Percentiles rank a stretch among this genome's conserved stretches.
These are phyloP conservation scores for Apis laboriosa DNA, from an alignment of 1,140 invertebrate genomes.

Conservation along the genomic window DNA sequence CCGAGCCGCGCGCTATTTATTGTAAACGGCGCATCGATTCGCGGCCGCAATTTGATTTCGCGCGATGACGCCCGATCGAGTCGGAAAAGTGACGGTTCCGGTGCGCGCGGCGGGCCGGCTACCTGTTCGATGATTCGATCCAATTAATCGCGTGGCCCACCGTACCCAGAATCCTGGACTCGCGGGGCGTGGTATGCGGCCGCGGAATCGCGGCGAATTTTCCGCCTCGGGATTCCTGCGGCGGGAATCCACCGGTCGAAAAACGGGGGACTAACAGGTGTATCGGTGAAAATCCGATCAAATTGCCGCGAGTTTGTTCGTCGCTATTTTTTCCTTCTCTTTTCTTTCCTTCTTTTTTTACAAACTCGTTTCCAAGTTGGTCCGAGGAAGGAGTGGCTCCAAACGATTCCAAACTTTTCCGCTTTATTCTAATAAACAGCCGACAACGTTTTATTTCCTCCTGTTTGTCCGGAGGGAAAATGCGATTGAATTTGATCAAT, in stretches of 20 bases:
- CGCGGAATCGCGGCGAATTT: background rate
- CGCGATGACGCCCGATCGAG: slow-evolving; percentile 20
- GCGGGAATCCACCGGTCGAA: background rate
- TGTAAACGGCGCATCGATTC: slow-evolving; percentile 24
- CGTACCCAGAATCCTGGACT: background rate
- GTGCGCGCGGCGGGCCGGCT: background rate
- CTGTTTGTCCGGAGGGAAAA: too few species aligned
- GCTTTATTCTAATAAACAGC: too few species aligned
- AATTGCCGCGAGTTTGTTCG: background rate
- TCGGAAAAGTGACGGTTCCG: slow-evolving; percentile 17
- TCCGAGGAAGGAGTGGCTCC: too few species aligned
- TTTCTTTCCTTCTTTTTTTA: too few species aligned
- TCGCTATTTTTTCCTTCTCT: too few species aligned
- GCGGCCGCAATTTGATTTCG: slow-evolving; percentile 32
- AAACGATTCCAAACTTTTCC: too few species aligned
- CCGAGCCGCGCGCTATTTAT: slow-evolving; percentile 28
- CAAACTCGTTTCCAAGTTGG: too few species aligned
- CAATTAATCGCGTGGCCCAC: slow-evolving; percentile 23
- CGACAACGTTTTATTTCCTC: too few species aligned
- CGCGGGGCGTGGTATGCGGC: background rate
- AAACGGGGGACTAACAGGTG: background rate
- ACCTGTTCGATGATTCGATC: slow-evolving; percentile 36
- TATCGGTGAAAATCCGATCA: background rate
- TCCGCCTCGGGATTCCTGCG: background rate
- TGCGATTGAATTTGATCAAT: too few species aligned